phyloP scores from a whole-genome alignment of 2,797 vertebrate species.

The Phrynocephalus guinanensis region DNA sequence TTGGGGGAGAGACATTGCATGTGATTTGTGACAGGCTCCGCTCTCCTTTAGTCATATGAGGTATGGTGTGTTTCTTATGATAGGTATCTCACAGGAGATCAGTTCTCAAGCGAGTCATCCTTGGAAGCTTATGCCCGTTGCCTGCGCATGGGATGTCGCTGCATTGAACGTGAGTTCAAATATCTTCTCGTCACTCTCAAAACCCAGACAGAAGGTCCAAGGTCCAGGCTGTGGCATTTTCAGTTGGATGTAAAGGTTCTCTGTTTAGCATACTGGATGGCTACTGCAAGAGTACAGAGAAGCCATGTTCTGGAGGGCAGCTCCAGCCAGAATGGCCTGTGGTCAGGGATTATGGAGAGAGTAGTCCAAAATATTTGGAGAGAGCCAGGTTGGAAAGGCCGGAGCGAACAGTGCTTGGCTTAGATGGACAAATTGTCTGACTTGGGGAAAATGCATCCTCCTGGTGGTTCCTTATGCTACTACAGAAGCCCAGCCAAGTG shows the following conservation, averaged over 20 bases:
- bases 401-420: neutral
- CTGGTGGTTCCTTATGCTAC: neutral
- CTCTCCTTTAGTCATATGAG: neutral
- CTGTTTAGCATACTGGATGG: neutral
- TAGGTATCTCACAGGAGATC: constrained; percentile 94
- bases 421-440: neutral
- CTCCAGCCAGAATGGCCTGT: neutral
- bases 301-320: neutral
- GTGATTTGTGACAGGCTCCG: neutral
- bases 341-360: neutral
- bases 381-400: neutral
- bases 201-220: neutral
- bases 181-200: neutral
- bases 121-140: constrained; percentile 98
- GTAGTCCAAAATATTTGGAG: neutral
- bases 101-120: constrained; percentile 99
- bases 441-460: too few species aligned
- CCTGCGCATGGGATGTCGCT: constrained; percentile 97
- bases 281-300: neutral
- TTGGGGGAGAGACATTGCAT: too few species aligned
- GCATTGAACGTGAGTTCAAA: constrained; percentile 91
- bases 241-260: neutral
- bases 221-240: neutral
- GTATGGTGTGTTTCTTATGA: neutral
- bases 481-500: neutral